Base-by-base conservation (phyloP, 2,888 invertebrate genomes). In the Coecobrya sp. region DNA sequence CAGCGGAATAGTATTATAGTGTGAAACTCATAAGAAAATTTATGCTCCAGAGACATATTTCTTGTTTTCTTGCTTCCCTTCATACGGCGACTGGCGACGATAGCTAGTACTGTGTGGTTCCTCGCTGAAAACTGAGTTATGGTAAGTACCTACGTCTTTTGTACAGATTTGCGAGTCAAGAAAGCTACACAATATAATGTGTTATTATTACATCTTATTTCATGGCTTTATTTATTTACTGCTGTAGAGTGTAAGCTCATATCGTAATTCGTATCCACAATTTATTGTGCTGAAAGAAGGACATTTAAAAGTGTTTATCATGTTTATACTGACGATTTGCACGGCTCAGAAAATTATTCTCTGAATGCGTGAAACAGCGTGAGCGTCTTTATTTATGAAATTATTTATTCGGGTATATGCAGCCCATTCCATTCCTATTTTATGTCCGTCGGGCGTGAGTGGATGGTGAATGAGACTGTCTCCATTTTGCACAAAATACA, bases 211-310 rank as follows among this genome's bases (percentile, higher is more conserved):
- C 70, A 16, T 42, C 25, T 22, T 49, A 76, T 49, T 25, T 25
- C 49, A 19, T 42, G 42, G n/a, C 10, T 36, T 70, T 70, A 70
- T 70, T 19, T 70, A 70, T 42, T 70, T 42, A 7, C 19, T 65
- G 62, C 42, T n/a, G 4, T 19, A n/a, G 19, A 19, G 55, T 16
- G 11, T 25, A 22, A 65, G 62, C 62, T 30, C 70, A 19, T 42
- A 19, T 76, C 76, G 25, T 76, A 76, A 76, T 49, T 76, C 25
- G 16, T 25, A 45, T 49, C 49, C 19, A 22, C 49, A 76, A 45
- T 76, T 76, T 76, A 76, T 49, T 76, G 76, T 76, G 70, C 76
- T 49, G 49, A 76, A 76, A 76, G 45, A 76, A 76, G 13, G 76
- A 76, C 49, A 76, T 76, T 76, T 49, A 76, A 73, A 76, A 45